phyloP scores from a whole-genome alignment of 2,797 vertebrate genomes.

The Propithecus perrieri region DNA sequence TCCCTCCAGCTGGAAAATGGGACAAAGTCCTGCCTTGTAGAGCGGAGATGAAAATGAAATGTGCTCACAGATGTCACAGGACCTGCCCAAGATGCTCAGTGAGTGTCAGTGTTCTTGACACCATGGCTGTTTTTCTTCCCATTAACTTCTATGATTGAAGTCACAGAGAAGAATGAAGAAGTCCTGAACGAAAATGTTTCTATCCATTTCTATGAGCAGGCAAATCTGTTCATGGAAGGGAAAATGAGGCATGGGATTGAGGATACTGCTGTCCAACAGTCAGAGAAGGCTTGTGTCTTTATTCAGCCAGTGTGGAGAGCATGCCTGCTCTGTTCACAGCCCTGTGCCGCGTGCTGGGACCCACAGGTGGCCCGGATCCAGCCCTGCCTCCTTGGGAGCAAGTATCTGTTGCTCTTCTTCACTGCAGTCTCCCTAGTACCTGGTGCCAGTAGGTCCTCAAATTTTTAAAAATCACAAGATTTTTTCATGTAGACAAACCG shows the following conservation, averaged over 20 bases:
- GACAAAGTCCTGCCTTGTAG: background rate
- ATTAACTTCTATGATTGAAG: background rate
- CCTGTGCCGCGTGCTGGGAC: background rate
- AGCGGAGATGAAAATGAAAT: background rate
- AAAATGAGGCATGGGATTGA: background rate
- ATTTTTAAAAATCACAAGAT: background rate
- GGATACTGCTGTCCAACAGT: background rate
- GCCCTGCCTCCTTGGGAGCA: background rate
- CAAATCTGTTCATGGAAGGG: background rate
- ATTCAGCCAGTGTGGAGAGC: rapidly evolving
- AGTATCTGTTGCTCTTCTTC: background rate
- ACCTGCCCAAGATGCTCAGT: background rate
- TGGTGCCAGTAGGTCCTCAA: background rate
- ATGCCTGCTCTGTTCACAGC: background rate
- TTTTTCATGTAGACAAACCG: background rate
- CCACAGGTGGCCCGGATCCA: background rate
- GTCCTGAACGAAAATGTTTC: background rate
- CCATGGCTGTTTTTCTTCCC: background rate
- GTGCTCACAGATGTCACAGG: background rate
- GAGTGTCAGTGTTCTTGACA: background rate
- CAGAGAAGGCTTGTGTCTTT: background rate
- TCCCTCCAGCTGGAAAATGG: background rate
- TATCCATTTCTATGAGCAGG: background rate
- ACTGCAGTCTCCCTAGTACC: background rate
- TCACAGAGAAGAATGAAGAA: background rate